Evolutionary conservation across 2,113 vertebrate genomes (phyloP).

Genomic region (Cettia cetti): DNA sequence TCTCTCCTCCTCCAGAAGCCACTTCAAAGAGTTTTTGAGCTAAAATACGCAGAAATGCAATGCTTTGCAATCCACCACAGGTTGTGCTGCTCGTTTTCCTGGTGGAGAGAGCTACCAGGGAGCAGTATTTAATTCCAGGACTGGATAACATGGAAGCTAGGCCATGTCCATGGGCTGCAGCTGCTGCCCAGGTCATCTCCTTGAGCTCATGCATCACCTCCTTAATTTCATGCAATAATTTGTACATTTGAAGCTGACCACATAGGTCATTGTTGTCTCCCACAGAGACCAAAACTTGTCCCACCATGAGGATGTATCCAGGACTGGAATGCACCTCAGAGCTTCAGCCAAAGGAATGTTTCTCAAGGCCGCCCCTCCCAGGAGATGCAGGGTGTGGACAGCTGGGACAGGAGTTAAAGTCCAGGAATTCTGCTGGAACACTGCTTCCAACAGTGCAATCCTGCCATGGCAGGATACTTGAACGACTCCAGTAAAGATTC

Average conservation of each 20-base stretch:
- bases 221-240: background rate
- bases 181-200: background rate
- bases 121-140: background rate
- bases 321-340: background rate
- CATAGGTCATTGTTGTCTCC: rapidly evolving
- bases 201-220: background rate
- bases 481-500: background rate
- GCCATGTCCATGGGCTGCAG: background rate
- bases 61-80: background rate
- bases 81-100: rapidly evolving
- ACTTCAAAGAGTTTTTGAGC: background rate
- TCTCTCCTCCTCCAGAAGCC: background rate
- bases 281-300: background rate
- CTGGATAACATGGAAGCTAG: background rate
- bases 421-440: background rate
- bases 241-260: background rate
- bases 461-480: background rate
- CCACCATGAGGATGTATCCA: background rate
- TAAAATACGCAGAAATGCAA: background rate
- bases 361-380: background rate
- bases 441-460: background rate
- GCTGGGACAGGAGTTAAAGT: background rate
- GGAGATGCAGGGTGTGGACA: background rate
- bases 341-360: background rate
- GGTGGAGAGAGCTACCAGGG: background rate